Evolutionary conservation across 2,888 invertebrate species (phyloP), one percentile per base, ranked within the genome.

Genomic region (Cerceris ruficornis): DNA sequence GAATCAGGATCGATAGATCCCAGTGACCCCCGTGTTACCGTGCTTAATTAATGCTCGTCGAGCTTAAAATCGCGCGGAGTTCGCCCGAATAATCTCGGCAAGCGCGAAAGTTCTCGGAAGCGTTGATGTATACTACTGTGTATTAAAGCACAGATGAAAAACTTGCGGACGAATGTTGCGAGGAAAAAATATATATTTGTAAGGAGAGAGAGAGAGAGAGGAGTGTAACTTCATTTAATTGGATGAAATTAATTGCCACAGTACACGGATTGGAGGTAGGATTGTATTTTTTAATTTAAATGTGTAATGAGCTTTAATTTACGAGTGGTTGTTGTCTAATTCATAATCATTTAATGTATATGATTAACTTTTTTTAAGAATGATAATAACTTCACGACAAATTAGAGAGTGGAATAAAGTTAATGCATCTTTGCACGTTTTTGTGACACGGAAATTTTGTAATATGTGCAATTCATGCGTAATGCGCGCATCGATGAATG

Each of bases 1-100:
- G 71, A 78, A 62, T 71, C 65, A 17, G 42, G 65, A 75, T 75
- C 68, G 71, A 65, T 71, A 69, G 65, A 78, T 78, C 68, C 54
- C 65, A 14, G 59, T 65, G 60, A 69, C 73, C 69, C 11, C 55
- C n/a, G 41, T n/a, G 64, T 49, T 54, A n/a, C 65, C 42, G 39
- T 41, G 64, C 39, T 74, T 77, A 77, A 77, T 69, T 65, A 65
- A 69, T 77, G 69, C 69, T 42, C 52, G 17, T 39, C 54, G 2
- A 46, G 67, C 62, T 67, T 67, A 58, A 67, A 62, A 61, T 67
- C 55, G 54, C 11, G 14, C 7, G 7, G 41, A 2, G 9, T 41
- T 65, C 62, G 62, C 50, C 17, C 15, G 49, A 64, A 46, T 46
- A 66, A 66, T 55, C 57, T 57, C 55, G 46, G 15, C 54, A 55